Evolutionary conservation across 2,797 vertebrate genomes (phyloP).

Genomic region (Darevskia nairensis): DNA sequence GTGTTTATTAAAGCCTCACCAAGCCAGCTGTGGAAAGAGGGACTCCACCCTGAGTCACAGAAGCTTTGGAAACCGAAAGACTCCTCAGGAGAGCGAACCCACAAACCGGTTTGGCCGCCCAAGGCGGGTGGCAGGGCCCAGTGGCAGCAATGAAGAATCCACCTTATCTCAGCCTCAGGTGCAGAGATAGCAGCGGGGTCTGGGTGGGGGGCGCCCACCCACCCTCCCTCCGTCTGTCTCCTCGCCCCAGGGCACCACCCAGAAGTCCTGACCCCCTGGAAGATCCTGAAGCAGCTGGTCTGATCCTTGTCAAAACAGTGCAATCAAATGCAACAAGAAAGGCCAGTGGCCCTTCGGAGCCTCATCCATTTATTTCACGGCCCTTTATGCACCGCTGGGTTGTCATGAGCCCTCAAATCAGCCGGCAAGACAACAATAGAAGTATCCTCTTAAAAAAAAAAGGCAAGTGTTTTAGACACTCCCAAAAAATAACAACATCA

Average conservation of each 20-base stretch:
- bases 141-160: background rate
- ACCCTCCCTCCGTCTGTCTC: background rate
- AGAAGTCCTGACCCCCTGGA: slow-evolving; percentile 10
- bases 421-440: no score
- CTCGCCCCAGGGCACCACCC: background rate
- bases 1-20: background rate
- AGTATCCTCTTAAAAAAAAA: no score
- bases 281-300: background rate
- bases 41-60: background rate
- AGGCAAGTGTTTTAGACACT: no score
- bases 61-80: background rate
- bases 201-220: slow-evolving; percentile 15
- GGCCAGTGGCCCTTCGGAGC: no score
- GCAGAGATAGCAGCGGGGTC: background rate
- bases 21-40: background rate
- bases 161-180: background rate
- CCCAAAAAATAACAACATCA: no score
- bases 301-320: background rate
- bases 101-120: slow-evolving; percentile 11
- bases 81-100: background rate
- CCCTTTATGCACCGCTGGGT: no score
- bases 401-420: no score
- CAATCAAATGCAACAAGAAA: background rate
- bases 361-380: no score
- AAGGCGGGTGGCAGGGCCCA: background rate